A percentile compares a stretch with the other conserved stretches of the same genome.
Conservation (phyloP, 2,113 vertebrate species). For the Tenebrosternarchus preto region DNA sequence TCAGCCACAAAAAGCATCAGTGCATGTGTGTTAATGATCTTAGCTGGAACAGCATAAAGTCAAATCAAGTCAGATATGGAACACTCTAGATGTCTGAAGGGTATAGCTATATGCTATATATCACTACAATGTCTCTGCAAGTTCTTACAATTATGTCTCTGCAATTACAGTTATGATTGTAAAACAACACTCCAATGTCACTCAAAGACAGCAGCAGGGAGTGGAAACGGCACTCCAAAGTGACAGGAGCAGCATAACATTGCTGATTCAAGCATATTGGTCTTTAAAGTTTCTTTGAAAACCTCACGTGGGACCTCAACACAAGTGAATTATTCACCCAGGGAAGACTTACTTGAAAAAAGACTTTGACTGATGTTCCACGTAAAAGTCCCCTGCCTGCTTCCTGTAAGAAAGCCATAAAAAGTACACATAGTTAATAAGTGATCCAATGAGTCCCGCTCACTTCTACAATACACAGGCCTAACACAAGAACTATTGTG, state of each 20-base stretch:
- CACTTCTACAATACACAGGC: conserved; percentile 22
- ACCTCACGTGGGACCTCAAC: conserved; percentile 31
- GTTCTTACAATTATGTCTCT: conserved; percentile 8
- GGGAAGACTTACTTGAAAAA: conserved; percentile 85
- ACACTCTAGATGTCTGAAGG: not conserved
- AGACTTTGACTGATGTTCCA: conserved; percentile 87
- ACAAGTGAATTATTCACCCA: conserved; percentile 66
- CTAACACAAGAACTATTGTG: conserved; percentile 23
- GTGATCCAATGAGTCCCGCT: conserved; percentile 48
- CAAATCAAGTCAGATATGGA: not conserved
- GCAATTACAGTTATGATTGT: too few relatives aligned
- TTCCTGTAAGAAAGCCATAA: conserved; percentile 81
- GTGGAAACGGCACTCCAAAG: conserved; percentile 11
- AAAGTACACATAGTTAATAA: conserved; percentile 63
- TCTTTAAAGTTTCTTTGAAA: conserved; percentile 46
- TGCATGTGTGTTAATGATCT: not conserved
- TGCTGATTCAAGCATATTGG: conserved; percentile 40
- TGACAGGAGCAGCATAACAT: conserved; percentile 46
- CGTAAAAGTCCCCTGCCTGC: conserved; percentile 88
- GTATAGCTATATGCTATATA: not conserved
- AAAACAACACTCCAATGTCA: conserved; percentile 16
- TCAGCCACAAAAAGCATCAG: conserved; percentile 43
- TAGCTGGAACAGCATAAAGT: not conserved
- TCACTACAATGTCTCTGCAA: conserved; percentile 15
- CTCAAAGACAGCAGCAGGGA: not conserved